phyloP scores from a whole-genome alignment of 2,113 vertebrate species.

The Taxidea taxus region DNA sequence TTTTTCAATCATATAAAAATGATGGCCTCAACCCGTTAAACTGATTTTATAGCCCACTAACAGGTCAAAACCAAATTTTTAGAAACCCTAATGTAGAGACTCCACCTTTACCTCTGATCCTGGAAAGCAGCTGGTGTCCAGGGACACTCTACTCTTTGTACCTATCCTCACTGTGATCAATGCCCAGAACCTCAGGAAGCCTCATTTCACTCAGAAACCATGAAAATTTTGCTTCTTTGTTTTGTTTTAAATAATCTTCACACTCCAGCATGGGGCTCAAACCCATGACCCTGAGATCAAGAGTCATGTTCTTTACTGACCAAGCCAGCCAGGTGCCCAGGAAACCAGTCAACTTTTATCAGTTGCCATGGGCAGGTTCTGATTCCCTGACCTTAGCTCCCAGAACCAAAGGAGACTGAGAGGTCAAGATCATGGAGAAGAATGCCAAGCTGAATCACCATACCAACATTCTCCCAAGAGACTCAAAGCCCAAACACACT shows the following conservation, averaged over 20 bases:
- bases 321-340: background rate
- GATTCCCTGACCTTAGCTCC: background rate
- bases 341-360: background rate
- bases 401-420: background rate
- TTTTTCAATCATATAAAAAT: conserved; percentile 29
- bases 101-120: background rate
- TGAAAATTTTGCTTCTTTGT: background rate
- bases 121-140: background rate
- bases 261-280: background rate
- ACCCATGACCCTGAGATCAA: background rate
- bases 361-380: background rate
- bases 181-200: background rate
- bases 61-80: background rate
- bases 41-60: background rate
- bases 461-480: background rate
- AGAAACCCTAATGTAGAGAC: background rate
- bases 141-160: background rate
- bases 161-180: background rate
- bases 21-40: background rate
- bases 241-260: background rate
- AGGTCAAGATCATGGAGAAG: background rate
- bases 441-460: background rate
- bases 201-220: background rate
- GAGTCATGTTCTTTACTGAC: background rate
- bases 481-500: background rate